Evolutionary conservation across 2,113 vertebrate species (phyloP), one percentile per base, ranked within the genome.

Genomic region (Symphodus melops): DNA sequence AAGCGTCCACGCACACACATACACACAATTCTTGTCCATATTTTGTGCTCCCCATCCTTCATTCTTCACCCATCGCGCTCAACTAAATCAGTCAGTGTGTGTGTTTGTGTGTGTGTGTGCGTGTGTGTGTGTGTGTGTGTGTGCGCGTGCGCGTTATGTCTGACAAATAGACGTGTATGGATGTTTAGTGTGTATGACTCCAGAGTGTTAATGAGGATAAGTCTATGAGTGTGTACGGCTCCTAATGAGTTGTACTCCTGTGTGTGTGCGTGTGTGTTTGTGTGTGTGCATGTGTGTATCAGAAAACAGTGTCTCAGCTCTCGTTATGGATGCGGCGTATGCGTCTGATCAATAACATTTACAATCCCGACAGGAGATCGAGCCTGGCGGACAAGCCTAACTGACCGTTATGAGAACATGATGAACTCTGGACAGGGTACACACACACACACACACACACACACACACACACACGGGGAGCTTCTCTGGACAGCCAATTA

Each of bases 41-140:
- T 95, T 95, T 94, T 70, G 48, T 82, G 77, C 58, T 63, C 62
- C 63, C 84, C 64, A 75, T 84, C 83, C 74, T 79, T 77, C 83
- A 84, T 74, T 53, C 85, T 49, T 74, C 56, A 33, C 81, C 63
- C 75, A 78, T 73, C 74, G 82, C 80, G 75, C 82, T 86, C 75
- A 85, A 95, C 94, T 95, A 94, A 95, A 96, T 95, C 77, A 96
- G 68, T 79, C 42, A 55, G 65, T 44, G 77, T 68, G 62, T n/a
- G n/a, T n/a, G n/a, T n/a, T n/a, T n/a, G n/a, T n/a, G n/a, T 72
- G 69, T 66, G 78, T 57, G 66, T 57, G 59, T 52, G 61, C 53
- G 59, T 68, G 76, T 64, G 70, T 79, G 72, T 68, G 77, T 33
- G 28, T 33, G 1, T 33, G 28, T 33, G 65, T 44, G 77, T 68